Evolutionary conservation across 2,113 vertebrate species (phyloP).

Genomic region (Apeltes quadracus): DNA sequence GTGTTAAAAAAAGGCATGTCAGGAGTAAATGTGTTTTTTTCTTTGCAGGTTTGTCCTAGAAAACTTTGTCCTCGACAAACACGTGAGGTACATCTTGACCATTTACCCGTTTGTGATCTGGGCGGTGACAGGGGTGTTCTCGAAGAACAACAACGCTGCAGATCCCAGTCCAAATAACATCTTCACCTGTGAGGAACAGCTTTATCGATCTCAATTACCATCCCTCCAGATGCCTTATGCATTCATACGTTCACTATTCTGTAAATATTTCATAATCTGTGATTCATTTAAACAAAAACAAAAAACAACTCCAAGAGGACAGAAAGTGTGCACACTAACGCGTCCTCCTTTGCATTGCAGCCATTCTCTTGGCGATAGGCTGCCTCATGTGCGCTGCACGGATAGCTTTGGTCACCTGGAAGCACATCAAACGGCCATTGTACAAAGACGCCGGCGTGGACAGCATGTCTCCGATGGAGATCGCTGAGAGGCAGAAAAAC

Average conservation of each 20-base stretch:
- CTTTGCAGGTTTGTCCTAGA: conserved; percentile 62
- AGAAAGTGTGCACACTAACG: conserved; percentile 7
- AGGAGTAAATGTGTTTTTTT: not conserved
- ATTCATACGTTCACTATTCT: not conserved
- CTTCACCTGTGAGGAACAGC: conserved; percentile 48
- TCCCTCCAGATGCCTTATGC: not conserved
- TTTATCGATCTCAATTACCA: not conserved
- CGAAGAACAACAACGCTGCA: conserved; percentile 32
- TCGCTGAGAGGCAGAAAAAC: conserved; percentile 58
- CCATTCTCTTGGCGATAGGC: conserved; percentile 51
- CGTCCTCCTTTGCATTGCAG: conserved; percentile 34
- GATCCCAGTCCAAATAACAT: conserved; percentile 21
- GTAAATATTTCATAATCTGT: not conserved
- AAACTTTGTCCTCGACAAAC: conserved; percentile 52
- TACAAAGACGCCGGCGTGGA: conserved; percentile 33
- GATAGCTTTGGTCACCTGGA: conserved; percentile 60
- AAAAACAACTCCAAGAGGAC: not conserved
- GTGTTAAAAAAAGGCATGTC: not conserved
- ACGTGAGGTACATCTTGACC: conserved; percentile 57
- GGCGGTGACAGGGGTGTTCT: conserved; percentile 53
- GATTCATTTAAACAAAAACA: not conserved
- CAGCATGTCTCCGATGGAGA: conserved; percentile 62
- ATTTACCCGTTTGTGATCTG: conserved; percentile 64
- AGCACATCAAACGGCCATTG: conserved; percentile 59
- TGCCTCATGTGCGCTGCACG: conserved; percentile 48